A percentile compares a stretch with the other conserved stretches of the same genome.
Evolutionary conservation across 2,113 vertebrate genomes (phyloP).

Genomic region (Romanogobio albipinnatus): DNA sequence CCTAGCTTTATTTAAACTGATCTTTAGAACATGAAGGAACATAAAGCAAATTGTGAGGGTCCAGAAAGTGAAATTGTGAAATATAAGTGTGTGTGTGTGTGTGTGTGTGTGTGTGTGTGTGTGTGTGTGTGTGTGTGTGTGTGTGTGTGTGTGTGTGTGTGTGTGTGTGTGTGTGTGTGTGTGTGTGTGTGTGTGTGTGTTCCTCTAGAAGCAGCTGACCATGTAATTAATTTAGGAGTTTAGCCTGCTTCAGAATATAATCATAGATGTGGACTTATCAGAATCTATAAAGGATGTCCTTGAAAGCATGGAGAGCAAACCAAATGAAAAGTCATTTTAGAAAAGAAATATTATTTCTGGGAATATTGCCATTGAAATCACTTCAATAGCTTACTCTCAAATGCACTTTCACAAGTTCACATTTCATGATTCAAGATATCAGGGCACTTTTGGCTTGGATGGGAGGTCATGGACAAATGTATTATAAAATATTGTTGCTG

Average conservation of each 20-base stretch:
- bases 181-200: too few relatives aligned
- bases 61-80: too few relatives aligned
- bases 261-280: conserved; percentile 5
- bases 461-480: not conserved
- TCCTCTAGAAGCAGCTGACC: not conserved
- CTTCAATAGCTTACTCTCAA: not conserved
- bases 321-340: not conserved
- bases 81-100: too few relatives aligned
- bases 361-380: not conserved
- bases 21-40: not conserved
- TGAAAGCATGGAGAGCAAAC: not conserved
- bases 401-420: not conserved
- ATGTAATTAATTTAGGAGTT: conserved; percentile 35
- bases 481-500: not conserved
- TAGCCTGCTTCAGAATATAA: conserved; percentile 14
- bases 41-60: not conserved
- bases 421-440: not conserved
- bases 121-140: too few relatives aligned
- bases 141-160: too few relatives aligned
- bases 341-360: not conserved
- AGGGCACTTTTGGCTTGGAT: not conserved
- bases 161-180: too few relatives aligned
- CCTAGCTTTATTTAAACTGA: not conserved
- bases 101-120: too few relatives aligned
- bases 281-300: not conserved